Percentiles rank a stretch among this genome's conserved stretches.
Evolutionary conservation across 2,888 invertebrate genomes (phyloP).

Genomic region (Acronicta aceris): DNA sequence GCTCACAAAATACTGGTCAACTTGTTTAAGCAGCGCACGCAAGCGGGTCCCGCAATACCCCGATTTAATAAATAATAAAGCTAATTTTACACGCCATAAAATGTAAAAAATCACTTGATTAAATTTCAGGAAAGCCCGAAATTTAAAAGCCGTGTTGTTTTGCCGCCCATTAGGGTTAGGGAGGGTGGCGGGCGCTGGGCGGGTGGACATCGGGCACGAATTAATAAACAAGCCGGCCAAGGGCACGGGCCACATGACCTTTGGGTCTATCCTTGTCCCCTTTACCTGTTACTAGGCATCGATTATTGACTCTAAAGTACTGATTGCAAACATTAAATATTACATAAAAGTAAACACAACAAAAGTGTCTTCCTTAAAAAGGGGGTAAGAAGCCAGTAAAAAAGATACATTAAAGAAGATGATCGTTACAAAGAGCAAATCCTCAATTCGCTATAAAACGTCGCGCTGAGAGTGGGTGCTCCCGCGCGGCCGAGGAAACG

Average conservation of each 20-base stretch:
- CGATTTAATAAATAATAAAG: conserved; percentile 65
- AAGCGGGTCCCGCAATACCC: conserved; percentile 40
- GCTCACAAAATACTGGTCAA: conserved; percentile 59
- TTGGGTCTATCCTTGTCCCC: conserved; percentile 73
- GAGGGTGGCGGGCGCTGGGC: conserved; percentile 72
- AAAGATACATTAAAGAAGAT: conserved; percentile 68
- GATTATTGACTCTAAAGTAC: conserved; percentile 16
- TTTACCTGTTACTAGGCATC: conserved; percentile 65
- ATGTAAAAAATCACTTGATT: conserved; percentile 76
- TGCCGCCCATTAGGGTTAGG: conserved; percentile 82
- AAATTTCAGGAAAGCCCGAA: conserved; percentile 77
- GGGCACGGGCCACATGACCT: conserved; percentile 79
- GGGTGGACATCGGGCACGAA: conserved; percentile 80
- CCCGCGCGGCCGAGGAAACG: conserved; percentile 87
- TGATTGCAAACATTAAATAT: conserved; percentile 8
- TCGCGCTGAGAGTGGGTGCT: conserved; percentile 81
- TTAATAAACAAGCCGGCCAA: conserved; percentile 87
- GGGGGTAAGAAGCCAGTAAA: conserved; percentile 44
- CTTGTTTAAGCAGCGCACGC: conserved; percentile 35
- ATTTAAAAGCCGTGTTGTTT: conserved; percentile 84
- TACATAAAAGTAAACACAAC: conserved; percentile 5
- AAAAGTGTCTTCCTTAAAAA: conserved; percentile 6
- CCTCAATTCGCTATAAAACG: conserved; percentile 83
- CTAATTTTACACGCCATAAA: conserved; percentile 72
- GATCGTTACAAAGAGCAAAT: conserved; percentile 77